Percentiles rank a stretch among this genome's conserved stretches.
phyloP scores from a whole-genome alignment of 2,888 invertebrate species.

The Pyrgus malvae region DNA sequence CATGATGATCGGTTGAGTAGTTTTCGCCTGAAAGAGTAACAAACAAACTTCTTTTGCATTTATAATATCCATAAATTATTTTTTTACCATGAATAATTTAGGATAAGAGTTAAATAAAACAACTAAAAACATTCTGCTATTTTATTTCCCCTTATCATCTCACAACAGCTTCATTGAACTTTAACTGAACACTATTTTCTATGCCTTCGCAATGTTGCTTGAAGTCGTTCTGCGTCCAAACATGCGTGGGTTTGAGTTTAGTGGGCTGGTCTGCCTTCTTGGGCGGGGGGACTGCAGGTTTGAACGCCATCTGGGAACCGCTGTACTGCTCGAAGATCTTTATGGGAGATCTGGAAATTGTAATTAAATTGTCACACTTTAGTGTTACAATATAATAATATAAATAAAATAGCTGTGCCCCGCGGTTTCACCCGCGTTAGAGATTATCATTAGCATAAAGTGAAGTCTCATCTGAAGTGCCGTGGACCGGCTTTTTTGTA shows the following conservation, averaged over 20 bases:
- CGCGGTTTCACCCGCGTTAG: no score
- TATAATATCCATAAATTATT: not conserved
- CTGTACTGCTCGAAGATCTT: conserved; percentile 85
- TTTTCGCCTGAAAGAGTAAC: no score
- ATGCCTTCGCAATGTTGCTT: conserved; percentile 64
- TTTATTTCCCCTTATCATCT: conserved; percentile 25
- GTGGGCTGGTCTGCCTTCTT: conserved; percentile 40
- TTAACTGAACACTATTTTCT: conserved; percentile 49
- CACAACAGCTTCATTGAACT: conserved; percentile 28
- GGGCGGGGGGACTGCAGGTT: conserved; percentile 85
- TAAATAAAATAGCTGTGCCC: no score
- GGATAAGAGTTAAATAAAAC: conserved; percentile 9
- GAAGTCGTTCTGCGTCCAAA: conserved; percentile 69
- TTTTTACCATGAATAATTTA: not conserved
- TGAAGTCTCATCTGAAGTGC: no score
- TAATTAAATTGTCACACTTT: not conserved
- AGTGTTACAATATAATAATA: no score
- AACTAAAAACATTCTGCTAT: not conserved
- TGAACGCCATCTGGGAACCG: conserved; percentile 87
- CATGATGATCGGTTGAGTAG: no score
- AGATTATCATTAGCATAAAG: no score
- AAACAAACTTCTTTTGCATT: no score
- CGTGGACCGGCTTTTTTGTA: no score
- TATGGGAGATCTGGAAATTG: conserved; percentile 79
- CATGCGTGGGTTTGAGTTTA: conserved; percentile 46